phyloP scores from a whole-genome alignment of 2,113 vertebrate species.

The Cyanistes caeruleus region DNA sequence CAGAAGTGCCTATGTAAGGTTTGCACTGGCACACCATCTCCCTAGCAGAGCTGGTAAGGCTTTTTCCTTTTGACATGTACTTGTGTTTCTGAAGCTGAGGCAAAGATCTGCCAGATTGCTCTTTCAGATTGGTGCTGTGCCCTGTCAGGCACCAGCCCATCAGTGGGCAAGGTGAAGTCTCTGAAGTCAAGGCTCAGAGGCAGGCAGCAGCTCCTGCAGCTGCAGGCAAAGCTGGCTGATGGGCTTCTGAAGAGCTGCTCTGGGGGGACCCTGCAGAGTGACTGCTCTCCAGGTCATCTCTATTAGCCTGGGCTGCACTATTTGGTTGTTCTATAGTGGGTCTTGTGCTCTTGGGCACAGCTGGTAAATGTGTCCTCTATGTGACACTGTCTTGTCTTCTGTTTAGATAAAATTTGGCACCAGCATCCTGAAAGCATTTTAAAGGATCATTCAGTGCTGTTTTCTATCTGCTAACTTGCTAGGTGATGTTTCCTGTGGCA shows the following conservation, averaged over 20 bases:
- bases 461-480: neutral
- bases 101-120: neutral
- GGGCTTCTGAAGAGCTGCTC: neutral
- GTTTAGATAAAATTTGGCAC: neutral
- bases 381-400: neutral
- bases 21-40: neutral
- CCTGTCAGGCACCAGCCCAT: neutral
- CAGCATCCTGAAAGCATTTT: neutral
- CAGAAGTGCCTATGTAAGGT: neutral
- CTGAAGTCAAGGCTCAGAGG: neutral
- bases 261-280: neutral
- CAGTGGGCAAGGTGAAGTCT: neutral
- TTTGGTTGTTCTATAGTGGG: neutral
- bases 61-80: neutral
- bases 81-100: neutral
- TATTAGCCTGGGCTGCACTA: neutral
- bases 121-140: neutral
- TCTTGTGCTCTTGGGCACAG: neutral
- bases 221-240: neutral
- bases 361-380: neutral
- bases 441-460: neutral
- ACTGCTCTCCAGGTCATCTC: neutral
- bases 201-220: neutral
- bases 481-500: neutral
- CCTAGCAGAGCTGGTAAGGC: neutral